These are phyloP conservation scores for Chelonia mydas DNA, from an alignment of 2,797 vertebrate species.

Conservation along the genomic window DNA sequence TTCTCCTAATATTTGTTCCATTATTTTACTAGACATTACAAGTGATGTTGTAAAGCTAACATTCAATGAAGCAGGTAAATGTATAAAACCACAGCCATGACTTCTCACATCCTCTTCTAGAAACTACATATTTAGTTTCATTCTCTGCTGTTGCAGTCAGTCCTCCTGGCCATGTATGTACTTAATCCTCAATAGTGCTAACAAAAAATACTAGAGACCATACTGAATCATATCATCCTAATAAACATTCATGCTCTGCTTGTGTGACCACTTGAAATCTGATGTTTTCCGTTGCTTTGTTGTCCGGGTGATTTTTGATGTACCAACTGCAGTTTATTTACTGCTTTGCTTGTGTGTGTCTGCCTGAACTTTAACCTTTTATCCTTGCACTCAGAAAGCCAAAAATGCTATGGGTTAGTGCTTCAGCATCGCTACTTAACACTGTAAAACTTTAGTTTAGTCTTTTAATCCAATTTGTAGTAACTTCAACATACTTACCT, in stretches of 20 bases:
- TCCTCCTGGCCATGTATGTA: not conserved
- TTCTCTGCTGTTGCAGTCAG: not conserved
- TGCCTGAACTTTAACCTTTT: not conserved
- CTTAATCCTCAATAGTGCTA: not conserved
- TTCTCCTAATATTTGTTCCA: fast-evolving
- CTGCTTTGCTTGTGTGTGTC: not conserved
- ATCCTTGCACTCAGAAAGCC: not conserved
- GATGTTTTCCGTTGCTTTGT: not conserved
- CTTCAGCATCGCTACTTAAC: not conserved
- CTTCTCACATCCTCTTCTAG: conserved; percentile 55
- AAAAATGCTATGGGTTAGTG: not conserved
- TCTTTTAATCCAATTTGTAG: fast-evolving
- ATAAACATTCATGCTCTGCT: fast-evolving
- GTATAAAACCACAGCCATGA: conserved; percentile 7
- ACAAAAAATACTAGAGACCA: fast-evolving
- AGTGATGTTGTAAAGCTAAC: not conserved
- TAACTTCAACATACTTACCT: not conserved
- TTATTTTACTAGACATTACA: not conserved
- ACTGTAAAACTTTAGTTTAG: fast-evolving
- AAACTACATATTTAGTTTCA: conserved; percentile 41
- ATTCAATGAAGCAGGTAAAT: not conserved
- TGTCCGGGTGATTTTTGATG: not conserved
- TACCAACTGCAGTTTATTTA: fast-evolving
- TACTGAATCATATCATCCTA: fast-evolving
- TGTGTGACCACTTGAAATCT: fast-evolving